Evolutionary conservation across 2,113 vertebrate genomes (phyloP), one percentile per base, ranked within the genome.

Genomic region (Melierax canorus): DNA sequence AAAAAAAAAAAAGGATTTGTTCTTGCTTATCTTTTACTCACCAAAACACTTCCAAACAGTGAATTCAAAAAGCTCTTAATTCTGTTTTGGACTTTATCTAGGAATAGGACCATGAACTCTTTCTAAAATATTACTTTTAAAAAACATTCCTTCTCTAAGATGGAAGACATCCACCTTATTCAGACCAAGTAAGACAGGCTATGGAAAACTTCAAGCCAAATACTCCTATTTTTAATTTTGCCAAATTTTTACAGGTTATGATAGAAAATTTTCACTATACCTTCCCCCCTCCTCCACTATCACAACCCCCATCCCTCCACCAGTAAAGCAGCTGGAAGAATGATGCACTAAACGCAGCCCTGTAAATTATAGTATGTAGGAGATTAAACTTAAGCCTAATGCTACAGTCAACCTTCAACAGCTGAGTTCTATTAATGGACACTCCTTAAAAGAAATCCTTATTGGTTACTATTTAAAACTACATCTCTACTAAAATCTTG

Each of bases 331-430:
- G 92, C 77, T 82, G 45, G 92, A 95, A 53, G 50, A 86, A 87
- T 26, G 62, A 94, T 83, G 93, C 79, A 86, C 89, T 95, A 56
- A 92, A 88, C 55, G 39, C 78, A 50, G 92, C 19, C 90, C 93
- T 97, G 94, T 97, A 98, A 98, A 98, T 97, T 94, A 98, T 14
- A 80, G 96, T 86, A 95, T 56, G 94, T 72, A 97, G 95, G 96
- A 98, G 97, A 98, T 98, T 97, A 98, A 98, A 97, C 92, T 97
- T 97, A 97, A 98, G 96, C 96, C 97, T 97, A 97, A 98, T 96
- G 90, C 97, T 95, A 93, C 90, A 97, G 94, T 95, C 95, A 97
- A 94, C 97, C 94, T 97, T 95, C 97, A 97, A 97, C 97, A 98
- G 97, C 98, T 98, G 97, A 98, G 88, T 89, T 97, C 97, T 98